These are phyloP conservation scores for Cirrhinus mrigala DNA, from an alignment of 2,797 vertebrate species.

Conservation along the genomic window DNA sequence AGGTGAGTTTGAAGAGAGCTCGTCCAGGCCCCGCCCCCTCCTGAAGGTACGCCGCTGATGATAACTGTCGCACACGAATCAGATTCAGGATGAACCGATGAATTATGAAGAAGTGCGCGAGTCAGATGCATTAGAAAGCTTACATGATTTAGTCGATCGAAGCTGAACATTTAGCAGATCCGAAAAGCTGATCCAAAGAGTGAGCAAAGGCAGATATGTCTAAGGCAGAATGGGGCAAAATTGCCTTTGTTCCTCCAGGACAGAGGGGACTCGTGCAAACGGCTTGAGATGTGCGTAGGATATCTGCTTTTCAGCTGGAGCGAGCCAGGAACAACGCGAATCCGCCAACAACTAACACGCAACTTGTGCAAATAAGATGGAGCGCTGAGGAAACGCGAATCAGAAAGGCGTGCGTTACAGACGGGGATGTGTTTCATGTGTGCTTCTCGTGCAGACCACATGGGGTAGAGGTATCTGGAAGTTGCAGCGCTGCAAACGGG, in stretches of 20 bases:
- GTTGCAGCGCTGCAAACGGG: conserved; percentile 38
- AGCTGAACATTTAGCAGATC: neutral
- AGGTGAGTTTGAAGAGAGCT: conserved; percentile 31
- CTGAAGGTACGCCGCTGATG: conserved; percentile 29
- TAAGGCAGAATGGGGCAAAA: conserved; percentile 26
- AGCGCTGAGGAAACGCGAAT: conserved; percentile 23
- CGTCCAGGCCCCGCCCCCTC: conserved; percentile 39
- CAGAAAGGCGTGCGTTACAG: conserved; percentile 16
- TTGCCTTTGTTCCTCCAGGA: conserved; percentile 47
- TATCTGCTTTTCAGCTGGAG: neutral
- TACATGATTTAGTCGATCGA: neutral
- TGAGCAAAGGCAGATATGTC: neutral
- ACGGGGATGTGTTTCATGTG: conserved; percentile 31
- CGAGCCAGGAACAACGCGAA: conserved; percentile 12
- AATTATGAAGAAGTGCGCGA: conserved; percentile 31
- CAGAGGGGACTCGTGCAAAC: conserved; percentile 10
- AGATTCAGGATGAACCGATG: neutral
- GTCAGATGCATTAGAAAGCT: neutral
- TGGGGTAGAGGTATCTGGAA: conserved; percentile 48
- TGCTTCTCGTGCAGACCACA: conserved; percentile 40
- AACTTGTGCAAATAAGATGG: conserved; percentile 10
- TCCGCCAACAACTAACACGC: neutral
- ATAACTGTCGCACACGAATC: conserved; percentile 31
- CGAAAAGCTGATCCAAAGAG: neutral
- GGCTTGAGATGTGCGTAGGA: conserved; percentile 33